Evolutionary conservation across 1,140 invertebrate species (phyloP), one percentile per base, ranked within the genome.

Genomic region (Diachasmimorpha longicaudata): DNA sequence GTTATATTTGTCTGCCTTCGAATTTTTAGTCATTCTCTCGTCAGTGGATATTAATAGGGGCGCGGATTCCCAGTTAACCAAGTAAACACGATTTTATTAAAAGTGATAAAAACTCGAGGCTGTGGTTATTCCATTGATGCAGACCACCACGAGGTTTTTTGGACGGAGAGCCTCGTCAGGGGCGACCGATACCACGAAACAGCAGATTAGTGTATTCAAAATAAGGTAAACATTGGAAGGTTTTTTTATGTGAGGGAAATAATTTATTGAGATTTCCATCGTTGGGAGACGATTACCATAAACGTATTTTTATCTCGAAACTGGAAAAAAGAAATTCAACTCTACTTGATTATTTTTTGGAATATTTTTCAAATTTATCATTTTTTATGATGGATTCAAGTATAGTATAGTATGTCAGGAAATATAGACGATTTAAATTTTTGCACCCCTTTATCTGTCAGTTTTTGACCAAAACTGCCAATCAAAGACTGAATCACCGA

Each of bases 401-500:
- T n/a, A n/a, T n/a, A n/a, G n/a, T n/a, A n/a, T n/a, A n/a, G n/a
- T n/a, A n/a, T n/a, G n/a, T n/a, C n/a, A 52, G 0, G 48, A 52
- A n/a, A 52, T 52, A 31, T 31, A 3, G 31, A 31, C 6, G 31
- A 31, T 31, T 31, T 31, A n/a, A n/a, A 16, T 13, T 52, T 16
- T 52, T 0, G 14, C 5, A 3, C 6, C 48, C 1, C 21, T 25
- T 63, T 63, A 1, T 63, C 21, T 11, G 0, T 63, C 11, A 86
- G 86, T 78, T 86, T 85, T 84, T 82, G 74, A 85, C 77, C 76
- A 84, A 86, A 85, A 87, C 87, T 87, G 86, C 82, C 79, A 82
- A 85, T 84, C 80, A 82, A 88, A 88, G 87, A 87, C 86, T 88
- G 86, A 88, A 84, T 73, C 79, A 88, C 86, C 84, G 84, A 89